Base-by-base conservation (phyloP, 2,113 vertebrate species). In the Dicaeum eximium region DNA sequence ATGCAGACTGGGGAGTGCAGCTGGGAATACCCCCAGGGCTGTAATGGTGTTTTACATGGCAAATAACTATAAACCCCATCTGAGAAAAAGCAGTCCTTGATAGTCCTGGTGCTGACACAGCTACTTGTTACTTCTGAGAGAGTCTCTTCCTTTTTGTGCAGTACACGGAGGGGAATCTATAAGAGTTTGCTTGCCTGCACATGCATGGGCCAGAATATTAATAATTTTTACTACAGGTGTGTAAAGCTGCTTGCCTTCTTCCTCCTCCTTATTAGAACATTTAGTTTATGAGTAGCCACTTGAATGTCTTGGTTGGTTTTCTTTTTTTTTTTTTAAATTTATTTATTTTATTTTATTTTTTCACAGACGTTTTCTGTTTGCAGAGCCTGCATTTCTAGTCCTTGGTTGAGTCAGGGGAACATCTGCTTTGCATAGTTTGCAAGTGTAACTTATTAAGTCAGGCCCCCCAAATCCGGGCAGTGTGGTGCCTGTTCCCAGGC, bases 341-440 rank as follows among this genome's bases (percentile, higher is more conserved):
- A 17, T 44, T 62, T 62, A 21, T 75, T 27, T n/a, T 9, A 1
- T 40, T 48, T 67, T 67, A 12, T 15, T 67, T 86, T 77, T 51
- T 27, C 57, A 60, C 21, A 7, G 61, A 61, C 58, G 10, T 50
- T 92, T 64, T 85, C 44, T 42, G 17, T 73, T 80, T 56, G 47
- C 45, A 54, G 60, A 79, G 23, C 30, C 60, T 54, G 27, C 22
- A 2, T 81, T 87, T 97, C 60, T 85, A 33, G 27, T 37, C 35
- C 2, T 2, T 33, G 19, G 35, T 3, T 62, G 70, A n/a, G 47
- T 77, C 57, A 66, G 73, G 44, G 42, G 57, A 92, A 69, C 65
- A 86, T 85, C 84, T 94, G 65, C 67, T 82, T 62, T 51, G 78
- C 67, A 48, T 72, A 81, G 80, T 80, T 94, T 80, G n/a, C 78